Conservation (phyloP, 1,140 invertebrate species). For the Euura lappo region DNA sequence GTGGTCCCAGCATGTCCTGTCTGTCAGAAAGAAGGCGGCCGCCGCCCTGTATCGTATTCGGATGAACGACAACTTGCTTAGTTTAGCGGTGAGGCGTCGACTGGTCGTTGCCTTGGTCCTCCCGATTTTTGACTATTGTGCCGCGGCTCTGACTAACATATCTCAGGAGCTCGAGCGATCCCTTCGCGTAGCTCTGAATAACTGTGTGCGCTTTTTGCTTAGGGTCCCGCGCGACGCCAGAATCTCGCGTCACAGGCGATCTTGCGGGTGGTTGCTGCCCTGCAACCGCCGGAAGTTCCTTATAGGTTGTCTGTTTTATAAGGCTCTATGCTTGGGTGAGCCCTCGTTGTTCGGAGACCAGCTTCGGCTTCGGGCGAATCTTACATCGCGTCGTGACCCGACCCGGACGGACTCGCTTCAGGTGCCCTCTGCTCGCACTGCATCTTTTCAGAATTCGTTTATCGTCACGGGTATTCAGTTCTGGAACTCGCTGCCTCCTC, state of each 20-base stretch:
- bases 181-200: not conserved
- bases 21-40: not conserved
- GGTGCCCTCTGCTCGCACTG: not conserved
- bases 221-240: not conserved
- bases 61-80: not conserved
- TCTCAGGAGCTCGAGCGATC: not conserved
- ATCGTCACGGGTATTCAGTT: not conserved
- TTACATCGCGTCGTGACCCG: not conserved
- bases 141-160: not conserved
- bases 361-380: not conserved
- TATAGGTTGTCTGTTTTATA: not conserved
- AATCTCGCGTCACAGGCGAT: not conserved
- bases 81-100: not conserved
- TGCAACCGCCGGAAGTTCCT: not conserved
- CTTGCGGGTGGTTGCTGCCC: not conserved
- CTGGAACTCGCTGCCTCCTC: not conserved
- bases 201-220: not conserved
- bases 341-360: not conserved
- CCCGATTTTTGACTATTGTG: slow-evolving; percentile 4
- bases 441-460: not conserved
- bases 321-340: not conserved
- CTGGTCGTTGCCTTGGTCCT: not conserved
- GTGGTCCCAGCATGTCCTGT: not conserved
- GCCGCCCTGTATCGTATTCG: not conserved
- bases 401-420: not conserved